Conservation (phyloP, 2,113 vertebrate genomes). For the Osmerus eperlanus region DNA sequence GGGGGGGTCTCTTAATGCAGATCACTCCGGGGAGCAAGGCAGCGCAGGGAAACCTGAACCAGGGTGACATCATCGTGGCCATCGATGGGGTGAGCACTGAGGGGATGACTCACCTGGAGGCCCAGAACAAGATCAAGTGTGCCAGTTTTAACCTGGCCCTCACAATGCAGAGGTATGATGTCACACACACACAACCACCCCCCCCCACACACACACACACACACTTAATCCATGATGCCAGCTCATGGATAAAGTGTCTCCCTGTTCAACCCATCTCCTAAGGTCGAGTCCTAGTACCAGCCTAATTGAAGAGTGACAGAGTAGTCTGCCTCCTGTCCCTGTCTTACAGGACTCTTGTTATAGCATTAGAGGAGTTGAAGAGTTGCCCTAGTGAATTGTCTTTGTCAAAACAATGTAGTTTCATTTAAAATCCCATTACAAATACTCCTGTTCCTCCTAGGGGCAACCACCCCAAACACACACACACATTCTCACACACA, state of each 20-base stretch:
- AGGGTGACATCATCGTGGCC: conserved; percentile 91
- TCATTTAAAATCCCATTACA: no score
- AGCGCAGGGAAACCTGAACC: conserved; percentile 85
- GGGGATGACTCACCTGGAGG: conserved; percentile 97
- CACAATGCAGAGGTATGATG: conserved; percentile 87
- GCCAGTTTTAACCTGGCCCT: conserved; percentile 90
- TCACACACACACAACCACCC: not conserved
- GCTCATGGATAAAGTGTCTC: no score
- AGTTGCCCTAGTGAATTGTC: no score
- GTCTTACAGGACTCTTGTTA: no score
- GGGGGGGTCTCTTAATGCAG: conserved; percentile 61
- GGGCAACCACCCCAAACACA: no score
- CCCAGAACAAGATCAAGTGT: conserved; percentile 98
- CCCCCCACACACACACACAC: not conserved
- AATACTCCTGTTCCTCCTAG: no score
- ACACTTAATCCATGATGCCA: not conserved
- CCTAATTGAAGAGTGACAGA: conserved; percentile 1
- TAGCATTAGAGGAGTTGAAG: no score
- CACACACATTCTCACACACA: not conserved
- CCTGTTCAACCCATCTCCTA: not conserved
- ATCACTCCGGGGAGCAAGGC: conserved; percentile 96
- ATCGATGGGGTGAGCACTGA: conserved; percentile 95
- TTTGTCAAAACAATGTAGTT: no score
- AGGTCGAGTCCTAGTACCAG: not conserved
- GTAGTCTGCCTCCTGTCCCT: not conserved